A percentile compares a stretch with the other conserved stretches of the same genome.
Conservation (phyloP, 2,888 invertebrate genomes). For the Elysia crispata region DNA sequence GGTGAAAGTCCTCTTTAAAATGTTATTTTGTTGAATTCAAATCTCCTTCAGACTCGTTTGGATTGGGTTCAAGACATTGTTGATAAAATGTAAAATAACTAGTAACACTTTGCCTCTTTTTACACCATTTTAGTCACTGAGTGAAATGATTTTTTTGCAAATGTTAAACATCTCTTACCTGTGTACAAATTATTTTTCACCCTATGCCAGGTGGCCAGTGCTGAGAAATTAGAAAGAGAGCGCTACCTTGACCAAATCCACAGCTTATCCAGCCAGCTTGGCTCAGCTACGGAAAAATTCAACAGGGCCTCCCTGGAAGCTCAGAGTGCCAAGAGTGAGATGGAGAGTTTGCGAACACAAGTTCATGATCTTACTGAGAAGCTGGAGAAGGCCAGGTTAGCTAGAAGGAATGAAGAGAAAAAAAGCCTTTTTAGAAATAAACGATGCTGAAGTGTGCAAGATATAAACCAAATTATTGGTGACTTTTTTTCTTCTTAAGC, state of each 20-base stretch:
- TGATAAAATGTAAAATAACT: too few relatives aligned
- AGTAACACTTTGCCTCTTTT: too few relatives aligned
- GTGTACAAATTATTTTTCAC: too few relatives aligned
- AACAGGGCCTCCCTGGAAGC: constrained; percentile 64
- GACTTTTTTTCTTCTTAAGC: background rate
- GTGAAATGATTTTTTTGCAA: too few relatives aligned
- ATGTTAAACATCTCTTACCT: too few relatives aligned
- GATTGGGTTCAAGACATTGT: too few relatives aligned
- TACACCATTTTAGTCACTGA: too few relatives aligned
- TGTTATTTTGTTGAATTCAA: too few relatives aligned
- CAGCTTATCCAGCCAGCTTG: constrained; percentile 66
- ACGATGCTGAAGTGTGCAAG: background rate
- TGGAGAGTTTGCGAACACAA: constrained; percentile 59
- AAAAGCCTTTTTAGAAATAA: too few relatives aligned
- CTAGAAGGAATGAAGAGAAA: too few relatives aligned
- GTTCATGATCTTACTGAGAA: constrained; percentile 60
- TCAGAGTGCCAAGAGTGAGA: constrained; percentile 60
- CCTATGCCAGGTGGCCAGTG: constrained; percentile 59
- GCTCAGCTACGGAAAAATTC: constrained; percentile 66
- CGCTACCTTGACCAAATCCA: constrained; percentile 66
- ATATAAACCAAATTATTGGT: background rate
- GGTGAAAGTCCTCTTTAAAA: too few relatives aligned
- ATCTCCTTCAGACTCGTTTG: too few relatives aligned
- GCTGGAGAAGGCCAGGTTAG: constrained; percentile 56
- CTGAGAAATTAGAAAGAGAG: constrained; percentile 69